Evolutionary conservation across 2,888 invertebrate genomes (phyloP).

Genomic region (Epinotia demarniana): DNA sequence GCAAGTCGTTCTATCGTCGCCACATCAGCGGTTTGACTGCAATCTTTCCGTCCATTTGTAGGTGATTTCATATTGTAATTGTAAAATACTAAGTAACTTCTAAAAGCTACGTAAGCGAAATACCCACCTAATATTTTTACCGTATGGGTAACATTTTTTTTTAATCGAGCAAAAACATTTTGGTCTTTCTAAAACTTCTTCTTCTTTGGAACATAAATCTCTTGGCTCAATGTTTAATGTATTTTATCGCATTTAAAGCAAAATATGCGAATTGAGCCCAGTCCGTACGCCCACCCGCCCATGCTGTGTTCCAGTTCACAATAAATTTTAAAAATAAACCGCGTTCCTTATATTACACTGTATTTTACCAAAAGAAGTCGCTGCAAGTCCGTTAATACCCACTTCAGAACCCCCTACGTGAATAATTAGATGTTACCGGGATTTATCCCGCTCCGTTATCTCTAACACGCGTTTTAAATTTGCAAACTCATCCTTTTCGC

Average conservation of each 20-base stretch:
- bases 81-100: constrained; percentile 14
- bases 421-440: constrained; percentile 82
- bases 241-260: constrained; percentile 68
- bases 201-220: constrained; percentile 18
- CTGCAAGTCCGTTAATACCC: constrained; percentile 75
- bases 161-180: not conserved
- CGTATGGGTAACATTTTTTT: not conserved
- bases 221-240: constrained; percentile 57
- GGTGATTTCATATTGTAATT: constrained; percentile 64
- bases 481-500: constrained; percentile 82
- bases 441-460: constrained; percentile 77
- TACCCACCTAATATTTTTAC: not conserved
- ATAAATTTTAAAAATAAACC: constrained; percentile 73
- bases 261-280: constrained; percentile 61
- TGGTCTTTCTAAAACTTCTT: not conserved
- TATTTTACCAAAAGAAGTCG: constrained; percentile 71
- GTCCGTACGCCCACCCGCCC: constrained; percentile 67
- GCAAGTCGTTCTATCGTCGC: constrained; percentile 73
- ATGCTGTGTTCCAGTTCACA: constrained; percentile 73
- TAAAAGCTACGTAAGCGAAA: not conserved
- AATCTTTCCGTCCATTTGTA: constrained; percentile 69
- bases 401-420: constrained; percentile 81
- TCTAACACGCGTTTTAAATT: constrained; percentile 82
- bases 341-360: constrained; percentile 68
- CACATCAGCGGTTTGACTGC: constrained; percentile 75